Evolutionary conservation across 2,888 invertebrate genomes (phyloP).

Genomic region (Cheilosia vernalis): DNA sequence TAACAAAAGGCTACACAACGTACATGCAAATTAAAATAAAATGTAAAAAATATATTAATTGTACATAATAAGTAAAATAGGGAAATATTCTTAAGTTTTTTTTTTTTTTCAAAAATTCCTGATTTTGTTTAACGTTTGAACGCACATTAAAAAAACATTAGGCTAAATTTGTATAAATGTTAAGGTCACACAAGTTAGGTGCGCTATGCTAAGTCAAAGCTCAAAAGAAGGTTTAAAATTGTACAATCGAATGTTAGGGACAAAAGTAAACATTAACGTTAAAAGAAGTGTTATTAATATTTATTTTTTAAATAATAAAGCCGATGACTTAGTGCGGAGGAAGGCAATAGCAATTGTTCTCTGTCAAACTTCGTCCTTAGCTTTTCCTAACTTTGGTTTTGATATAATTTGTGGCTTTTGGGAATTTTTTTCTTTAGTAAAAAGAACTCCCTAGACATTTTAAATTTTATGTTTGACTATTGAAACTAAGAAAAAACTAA

Average conservation of each 20-base stretch:
- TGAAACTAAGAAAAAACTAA: slow-evolving; percentile 37
- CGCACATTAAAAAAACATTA: slow-evolving; percentile 36
- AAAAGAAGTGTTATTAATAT: not conserved
- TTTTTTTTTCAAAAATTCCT: not conserved
- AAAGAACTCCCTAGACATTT: slow-evolving; percentile 3
- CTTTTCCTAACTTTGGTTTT: not conserved
- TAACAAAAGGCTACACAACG: slow-evolving; percentile 12
- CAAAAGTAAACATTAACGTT: slow-evolving; percentile 1
- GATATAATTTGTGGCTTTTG: not conserved
- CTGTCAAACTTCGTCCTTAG: not conserved
- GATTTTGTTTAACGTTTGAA: slow-evolving; percentile 21
- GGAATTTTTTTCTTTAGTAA: not conserved
- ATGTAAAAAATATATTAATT: slow-evolving; percentile 7
- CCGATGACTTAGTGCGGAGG: not conserved
- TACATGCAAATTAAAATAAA: slow-evolving; percentile 20
- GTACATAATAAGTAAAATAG: slow-evolving; percentile 29
- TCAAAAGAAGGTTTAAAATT: slow-evolving; percentile 55
- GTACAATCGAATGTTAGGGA: slow-evolving; percentile 23
- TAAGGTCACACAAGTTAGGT: slow-evolving; percentile 32
- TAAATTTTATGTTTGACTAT: slow-evolving; percentile 42
- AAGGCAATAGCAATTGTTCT: not conserved
- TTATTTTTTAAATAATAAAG: not conserved
- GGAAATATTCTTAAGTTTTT: not conserved
- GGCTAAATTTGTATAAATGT: slow-evolving; percentile 46
- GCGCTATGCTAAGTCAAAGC: slow-evolving; percentile 59